Conservation (phyloP, 2,797 vertebrate genomes). For the Calcarius lapponicus region DNA sequence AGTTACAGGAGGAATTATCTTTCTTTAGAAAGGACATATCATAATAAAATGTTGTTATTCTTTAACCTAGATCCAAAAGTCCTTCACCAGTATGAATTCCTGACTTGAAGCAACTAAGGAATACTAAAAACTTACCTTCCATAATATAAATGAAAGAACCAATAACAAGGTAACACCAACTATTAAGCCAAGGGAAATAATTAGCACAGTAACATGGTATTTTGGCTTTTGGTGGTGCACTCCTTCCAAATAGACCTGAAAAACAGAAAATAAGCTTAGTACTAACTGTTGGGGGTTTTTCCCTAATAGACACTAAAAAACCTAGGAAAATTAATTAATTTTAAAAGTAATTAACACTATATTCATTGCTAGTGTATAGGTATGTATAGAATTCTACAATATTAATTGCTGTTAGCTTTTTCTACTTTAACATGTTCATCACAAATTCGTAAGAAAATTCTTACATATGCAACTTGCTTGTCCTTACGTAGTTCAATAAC, state of each 20-base stretch:
- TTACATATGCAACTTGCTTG: slow-evolving; percentile 78
- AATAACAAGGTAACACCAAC: slow-evolving; percentile 84
- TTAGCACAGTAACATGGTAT: slow-evolving; percentile 75
- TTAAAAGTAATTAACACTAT: background rate
- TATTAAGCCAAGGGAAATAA: slow-evolving; percentile 83
- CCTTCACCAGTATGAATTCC: background rate
- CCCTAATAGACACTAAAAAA: background rate
- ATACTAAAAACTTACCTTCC: slow-evolving; percentile 84
- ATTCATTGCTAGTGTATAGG: background rate
- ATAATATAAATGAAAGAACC: slow-evolving; percentile 85
- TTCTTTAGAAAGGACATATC: background rate
- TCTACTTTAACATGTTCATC: background rate
- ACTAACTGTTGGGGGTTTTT: background rate
- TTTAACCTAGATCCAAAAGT: background rate
- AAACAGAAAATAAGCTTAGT: slow-evolving; percentile 11
- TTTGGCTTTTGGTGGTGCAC: slow-evolving; percentile 86
- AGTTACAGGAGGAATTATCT: background rate
- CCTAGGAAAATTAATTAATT: background rate
- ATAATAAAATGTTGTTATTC: background rate
- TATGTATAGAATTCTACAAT: background rate
- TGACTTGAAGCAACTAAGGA: background rate
- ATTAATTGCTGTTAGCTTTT: background rate
- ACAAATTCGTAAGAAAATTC: background rate
- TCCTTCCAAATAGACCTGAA: slow-evolving; percentile 87
- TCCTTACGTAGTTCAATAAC: slow-evolving; percentile 77